Percentiles rank a stretch among this genome's conserved stretches.
Evolutionary conservation across 2,797 vertebrate species (phyloP).

Genomic region (Acridotheres tristis): DNA sequence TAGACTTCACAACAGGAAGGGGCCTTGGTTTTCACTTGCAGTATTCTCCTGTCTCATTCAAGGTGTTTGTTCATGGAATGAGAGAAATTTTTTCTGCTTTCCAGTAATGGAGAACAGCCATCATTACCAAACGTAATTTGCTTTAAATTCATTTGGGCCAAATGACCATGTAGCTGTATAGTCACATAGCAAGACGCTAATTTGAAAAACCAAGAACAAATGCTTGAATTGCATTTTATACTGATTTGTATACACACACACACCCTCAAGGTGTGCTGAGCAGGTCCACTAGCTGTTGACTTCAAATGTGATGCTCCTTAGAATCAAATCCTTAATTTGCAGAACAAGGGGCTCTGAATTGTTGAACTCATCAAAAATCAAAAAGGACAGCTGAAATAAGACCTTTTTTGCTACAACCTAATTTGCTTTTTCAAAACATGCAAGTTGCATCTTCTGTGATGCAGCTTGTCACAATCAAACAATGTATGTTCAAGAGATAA

Average conservation of each 20-base stretch:
- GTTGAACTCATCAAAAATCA: neutral
- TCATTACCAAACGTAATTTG: neutral
- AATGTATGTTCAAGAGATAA: neutral
- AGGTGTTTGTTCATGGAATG: neutral
- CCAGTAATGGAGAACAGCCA: neutral
- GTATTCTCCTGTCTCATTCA: neutral
- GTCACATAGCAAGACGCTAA: neutral
- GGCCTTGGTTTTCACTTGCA: neutral
- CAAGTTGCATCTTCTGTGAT: neutral
- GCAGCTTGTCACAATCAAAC: neutral
- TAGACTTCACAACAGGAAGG: neutral
- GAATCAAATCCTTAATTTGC: neutral
- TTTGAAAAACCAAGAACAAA: neutral
- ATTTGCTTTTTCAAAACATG: conserved; percentile 4
- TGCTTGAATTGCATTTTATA: neutral
- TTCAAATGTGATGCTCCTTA: neutral
- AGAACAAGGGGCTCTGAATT: neutral
- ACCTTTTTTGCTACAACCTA: neutral
- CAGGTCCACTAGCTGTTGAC: neutral
- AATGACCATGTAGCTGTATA: neutral
- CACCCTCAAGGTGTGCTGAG: neutral
- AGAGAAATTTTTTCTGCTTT: neutral
- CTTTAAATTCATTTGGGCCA: neutral
- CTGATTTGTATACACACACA: neutral
- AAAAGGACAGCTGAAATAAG: neutral